phyloP scores from a whole-genome alignment of 2,888 invertebrate species.

The Eumerus sabulonum region DNA sequence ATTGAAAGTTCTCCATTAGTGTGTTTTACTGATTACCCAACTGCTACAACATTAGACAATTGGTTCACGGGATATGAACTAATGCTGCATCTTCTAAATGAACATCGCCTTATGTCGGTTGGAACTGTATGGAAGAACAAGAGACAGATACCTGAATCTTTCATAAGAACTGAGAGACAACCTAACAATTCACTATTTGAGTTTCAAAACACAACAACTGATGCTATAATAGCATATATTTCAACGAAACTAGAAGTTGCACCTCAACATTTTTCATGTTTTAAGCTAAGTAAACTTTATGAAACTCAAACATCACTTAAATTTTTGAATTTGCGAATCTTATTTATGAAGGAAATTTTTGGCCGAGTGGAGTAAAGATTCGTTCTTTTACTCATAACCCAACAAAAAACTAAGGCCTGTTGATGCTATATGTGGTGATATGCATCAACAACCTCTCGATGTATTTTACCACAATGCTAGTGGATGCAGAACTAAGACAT shows the following conservation, averaged over 20 bases:
- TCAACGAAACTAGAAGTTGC: neutral
- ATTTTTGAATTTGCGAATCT: neutral
- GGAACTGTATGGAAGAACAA: neutral
- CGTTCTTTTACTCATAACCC: neutral
- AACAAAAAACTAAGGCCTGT: neutral
- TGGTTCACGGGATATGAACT: neutral
- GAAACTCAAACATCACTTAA: neutral
- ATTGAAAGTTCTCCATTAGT: too few relatives aligned
- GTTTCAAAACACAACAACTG: neutral
- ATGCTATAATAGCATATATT: neutral
- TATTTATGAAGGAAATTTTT: conserved; percentile 3
- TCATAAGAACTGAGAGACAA: neutral
- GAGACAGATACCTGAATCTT: neutral
- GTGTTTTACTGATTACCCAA: too few relatives aligned
- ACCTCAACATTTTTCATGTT: neutral
- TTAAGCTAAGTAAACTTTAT: neutral
- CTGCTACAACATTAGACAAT: too few relatives aligned
- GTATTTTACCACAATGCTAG: neutral
- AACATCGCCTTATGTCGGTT: conserved; percentile 3
- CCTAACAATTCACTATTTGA: neutral
- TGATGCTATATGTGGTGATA: neutral
- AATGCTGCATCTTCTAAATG: neutral
- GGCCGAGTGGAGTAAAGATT: neutral
- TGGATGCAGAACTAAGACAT: too few relatives aligned
- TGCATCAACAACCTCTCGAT: neutral